Percentiles rank a stretch among this genome's conserved stretches.
phyloP scores from a whole-genome alignment of 2,797 vertebrate genomes.

The Momotus momota region DNA sequence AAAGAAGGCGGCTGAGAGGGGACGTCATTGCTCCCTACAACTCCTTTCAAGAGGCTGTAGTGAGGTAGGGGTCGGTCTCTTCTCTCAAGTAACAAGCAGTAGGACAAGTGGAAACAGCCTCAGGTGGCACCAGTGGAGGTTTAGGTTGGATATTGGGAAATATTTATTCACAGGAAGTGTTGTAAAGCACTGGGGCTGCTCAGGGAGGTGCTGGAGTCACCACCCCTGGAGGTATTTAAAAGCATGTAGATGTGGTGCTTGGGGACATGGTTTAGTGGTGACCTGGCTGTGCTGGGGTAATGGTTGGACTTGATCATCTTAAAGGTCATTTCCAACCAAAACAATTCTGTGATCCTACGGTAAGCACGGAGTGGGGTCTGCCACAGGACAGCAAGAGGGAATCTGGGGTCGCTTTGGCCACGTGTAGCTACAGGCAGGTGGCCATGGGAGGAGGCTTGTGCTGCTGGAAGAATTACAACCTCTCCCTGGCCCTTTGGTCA shows the following conservation, averaged over 20 bases:
- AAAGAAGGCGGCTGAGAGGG: not conserved
- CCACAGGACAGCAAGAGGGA: not conserved
- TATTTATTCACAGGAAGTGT: not conserved
- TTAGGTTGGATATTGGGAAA: not conserved
- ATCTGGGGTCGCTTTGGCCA: not conserved
- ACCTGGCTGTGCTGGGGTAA: not conserved
- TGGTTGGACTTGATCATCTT: not conserved
- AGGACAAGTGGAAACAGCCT: not conserved
- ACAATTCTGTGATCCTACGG: not conserved
- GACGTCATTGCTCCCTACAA: not conserved
- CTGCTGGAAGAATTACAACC: not conserved
- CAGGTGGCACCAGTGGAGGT: not conserved
- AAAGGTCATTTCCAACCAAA: not conserved
- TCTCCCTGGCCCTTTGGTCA: not conserved
- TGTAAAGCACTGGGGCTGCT: too few relatives aligned
- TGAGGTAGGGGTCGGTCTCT: not conserved
- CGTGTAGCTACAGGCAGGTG: not conserved
- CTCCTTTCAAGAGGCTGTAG: too few relatives aligned
- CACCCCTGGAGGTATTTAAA: not conserved
- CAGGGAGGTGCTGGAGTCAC: not conserved
- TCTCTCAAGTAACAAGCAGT: not conserved
- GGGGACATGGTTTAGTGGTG: not conserved
- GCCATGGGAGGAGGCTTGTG: not conserved
- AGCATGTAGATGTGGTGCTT: not conserved
- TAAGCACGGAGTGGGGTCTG: not conserved